Conservation (phyloP, 2,888 invertebrate species). For the Terebella lapidaria region DNA sequence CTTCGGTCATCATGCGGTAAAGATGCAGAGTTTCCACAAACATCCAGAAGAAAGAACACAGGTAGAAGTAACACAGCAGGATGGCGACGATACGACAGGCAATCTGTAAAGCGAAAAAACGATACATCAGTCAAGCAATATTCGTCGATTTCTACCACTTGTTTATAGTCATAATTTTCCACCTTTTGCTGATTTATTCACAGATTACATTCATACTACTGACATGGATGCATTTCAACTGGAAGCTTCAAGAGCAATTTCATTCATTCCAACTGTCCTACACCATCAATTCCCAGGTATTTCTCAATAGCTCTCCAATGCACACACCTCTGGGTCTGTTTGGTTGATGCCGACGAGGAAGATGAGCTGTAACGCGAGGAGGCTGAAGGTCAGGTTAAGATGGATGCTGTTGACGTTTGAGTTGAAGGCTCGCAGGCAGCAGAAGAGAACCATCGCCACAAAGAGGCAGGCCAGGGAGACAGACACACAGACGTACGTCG, state of each 20-base stretch:
- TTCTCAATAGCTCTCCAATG: too few species aligned
- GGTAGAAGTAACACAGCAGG: conserved; percentile 87
- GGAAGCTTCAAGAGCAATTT: too few species aligned
- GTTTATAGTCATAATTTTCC: too few species aligned
- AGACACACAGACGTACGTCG: conserved; percentile 83
- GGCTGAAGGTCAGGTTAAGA: conserved; percentile 85
- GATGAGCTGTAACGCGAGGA: conserved; percentile 78
- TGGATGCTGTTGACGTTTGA: conserved; percentile 86
- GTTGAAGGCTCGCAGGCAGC: conserved; percentile 60
- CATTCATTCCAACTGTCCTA: too few species aligned
- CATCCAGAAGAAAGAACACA: conserved; percentile 85
- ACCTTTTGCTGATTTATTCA: too few species aligned
- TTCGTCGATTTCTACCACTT: too few species aligned
- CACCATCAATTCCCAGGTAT: too few species aligned
- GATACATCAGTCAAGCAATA: neutral
- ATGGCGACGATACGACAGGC: conserved; percentile 85
- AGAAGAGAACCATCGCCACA: conserved; percentile 73
- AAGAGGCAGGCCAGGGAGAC: conserved; percentile 76
- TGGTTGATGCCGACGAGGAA: conserved; percentile 84
- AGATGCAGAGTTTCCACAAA: conserved; percentile 88
- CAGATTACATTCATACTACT: too few species aligned
- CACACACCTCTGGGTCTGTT: conserved; percentile 69
- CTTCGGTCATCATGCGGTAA: conserved; percentile 88
- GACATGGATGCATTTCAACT: too few species aligned
- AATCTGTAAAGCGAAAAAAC: conserved; percentile 10